Percentiles rank a stretch among this genome's conserved stretches.
Evolutionary conservation across 2,113 vertebrate species (phyloP).

Genomic region (Drymodes brunneopygia): DNA sequence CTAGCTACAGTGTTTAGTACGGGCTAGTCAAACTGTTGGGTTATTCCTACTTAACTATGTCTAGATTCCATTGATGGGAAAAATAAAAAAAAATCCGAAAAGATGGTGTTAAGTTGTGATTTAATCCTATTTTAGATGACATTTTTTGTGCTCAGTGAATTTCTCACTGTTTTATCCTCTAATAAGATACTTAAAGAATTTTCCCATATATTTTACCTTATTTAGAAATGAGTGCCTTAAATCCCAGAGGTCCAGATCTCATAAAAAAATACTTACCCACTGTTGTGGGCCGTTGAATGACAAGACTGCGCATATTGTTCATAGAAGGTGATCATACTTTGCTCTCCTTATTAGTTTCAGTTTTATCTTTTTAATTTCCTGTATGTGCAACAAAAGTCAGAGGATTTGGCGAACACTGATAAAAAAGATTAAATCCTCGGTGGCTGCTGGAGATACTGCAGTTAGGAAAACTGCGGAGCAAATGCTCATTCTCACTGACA

Average conservation of each 20-base stretch:
- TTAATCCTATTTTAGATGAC: neutral
- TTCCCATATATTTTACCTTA: neutral
- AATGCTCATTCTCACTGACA: neutral
- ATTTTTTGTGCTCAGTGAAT: neutral
- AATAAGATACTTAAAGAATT: neutral
- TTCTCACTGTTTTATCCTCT: neutral
- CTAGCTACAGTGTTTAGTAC: neutral
- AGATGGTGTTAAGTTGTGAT: neutral
- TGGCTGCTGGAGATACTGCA: neutral
- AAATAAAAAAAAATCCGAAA: neutral
- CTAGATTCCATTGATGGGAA: neutral
- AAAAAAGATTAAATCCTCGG: neutral
- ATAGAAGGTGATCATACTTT: neutral
- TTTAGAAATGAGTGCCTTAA: neutral
- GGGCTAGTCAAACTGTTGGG: neutral
- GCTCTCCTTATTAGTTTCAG: neutral
- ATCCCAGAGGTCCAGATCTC: neutral
- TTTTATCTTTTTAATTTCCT: slow-evolving; percentile 50
- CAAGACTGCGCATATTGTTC: neutral
- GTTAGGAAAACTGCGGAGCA: neutral
- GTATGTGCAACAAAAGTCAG: neutral
- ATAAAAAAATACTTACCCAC: neutral
- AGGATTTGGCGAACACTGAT: neutral
- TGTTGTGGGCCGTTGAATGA: neutral
- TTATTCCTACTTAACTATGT: neutral